A percentile compares a stretch with the other conserved stretches of the same genome.
These are phyloP conservation scores for Limulus polyphemus DNA, from an alignment of 2,888 invertebrate species.

Conservation along the genomic window DNA sequence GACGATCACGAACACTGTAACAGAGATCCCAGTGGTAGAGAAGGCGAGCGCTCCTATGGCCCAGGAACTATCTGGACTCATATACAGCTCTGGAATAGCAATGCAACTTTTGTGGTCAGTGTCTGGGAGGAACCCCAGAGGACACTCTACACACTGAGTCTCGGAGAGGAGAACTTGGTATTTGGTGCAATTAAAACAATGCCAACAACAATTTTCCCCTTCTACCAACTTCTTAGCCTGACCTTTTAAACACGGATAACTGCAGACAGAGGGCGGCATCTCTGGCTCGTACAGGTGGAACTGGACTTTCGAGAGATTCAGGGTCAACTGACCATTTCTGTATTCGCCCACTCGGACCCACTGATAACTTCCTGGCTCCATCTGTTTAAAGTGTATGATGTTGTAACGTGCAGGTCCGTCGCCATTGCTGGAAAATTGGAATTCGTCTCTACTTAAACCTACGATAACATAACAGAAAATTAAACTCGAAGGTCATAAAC, in stretches of 20 bases:
- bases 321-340: constrained; percentile 59
- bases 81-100: constrained; percentile 42
- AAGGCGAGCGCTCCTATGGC: constrained; percentile 81
- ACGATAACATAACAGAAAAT: too few relatives aligned
- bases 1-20: constrained; percentile 33
- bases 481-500: too few relatives aligned
- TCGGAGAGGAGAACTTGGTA: constrained; percentile 71
- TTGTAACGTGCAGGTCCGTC: constrained; percentile 92
- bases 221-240: constrained; percentile 86
- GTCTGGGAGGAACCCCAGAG: constrained; percentile 66
- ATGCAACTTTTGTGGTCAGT: constrained; percentile 47
- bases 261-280: constrained; percentile 77
- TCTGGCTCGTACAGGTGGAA: constrained; percentile 19
- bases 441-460: constrained; percentile 80
- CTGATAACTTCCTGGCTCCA: constrained; percentile 53
- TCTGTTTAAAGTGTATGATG: constrained; percentile 85
- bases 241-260: constrained; percentile 70
- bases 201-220: constrained; percentile 89
- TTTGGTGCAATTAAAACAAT: constrained; percentile 76
- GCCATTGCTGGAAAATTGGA: constrained; percentile 76
- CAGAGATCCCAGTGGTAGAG: constrained; percentile 35
- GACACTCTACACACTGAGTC: constrained; percentile 70
- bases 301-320: constrained; percentile 42
- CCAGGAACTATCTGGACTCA: constrained; percentile 58
- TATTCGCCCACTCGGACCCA: constrained; percentile 84